Conservation (phyloP, 2,797 vertebrate genomes). For the Galago senegalensis region DNA sequence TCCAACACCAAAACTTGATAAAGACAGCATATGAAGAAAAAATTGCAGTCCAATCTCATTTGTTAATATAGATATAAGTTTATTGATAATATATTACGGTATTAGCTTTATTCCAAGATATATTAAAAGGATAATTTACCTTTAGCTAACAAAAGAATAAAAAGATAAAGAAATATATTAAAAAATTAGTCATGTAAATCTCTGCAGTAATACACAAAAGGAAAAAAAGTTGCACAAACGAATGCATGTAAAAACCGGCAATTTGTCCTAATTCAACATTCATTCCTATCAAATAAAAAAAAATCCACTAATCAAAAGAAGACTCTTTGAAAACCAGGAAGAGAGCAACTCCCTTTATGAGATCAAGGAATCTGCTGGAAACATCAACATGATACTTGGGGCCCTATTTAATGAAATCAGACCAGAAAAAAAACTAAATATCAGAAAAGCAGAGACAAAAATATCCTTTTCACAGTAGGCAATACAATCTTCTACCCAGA, state of each 20-base stretch:
- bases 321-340: background rate
- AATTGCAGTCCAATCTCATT: background rate
- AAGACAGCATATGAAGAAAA: background rate
- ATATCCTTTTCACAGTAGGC: background rate
- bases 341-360: background rate
- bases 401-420: background rate
- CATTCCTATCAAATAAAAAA: background rate
- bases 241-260: background rate
- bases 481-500: background rate
- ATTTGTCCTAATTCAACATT: background rate
- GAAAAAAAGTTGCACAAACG: background rate
- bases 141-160: background rate
- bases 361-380: background rate
- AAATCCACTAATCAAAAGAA: background rate
- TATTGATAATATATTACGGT: background rate
- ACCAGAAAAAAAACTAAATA: conserved; percentile 1
- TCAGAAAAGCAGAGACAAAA: conserved; percentile 28
- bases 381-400: background rate
- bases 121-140: background rate
- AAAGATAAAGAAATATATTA: background rate
- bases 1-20: background rate
- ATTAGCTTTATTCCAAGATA: background rate
- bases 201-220: background rate
- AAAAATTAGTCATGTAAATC: conserved; percentile 38
- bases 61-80: background rate